Conservation (phyloP, 2,113 vertebrate species). For the Gulo gulo region DNA sequence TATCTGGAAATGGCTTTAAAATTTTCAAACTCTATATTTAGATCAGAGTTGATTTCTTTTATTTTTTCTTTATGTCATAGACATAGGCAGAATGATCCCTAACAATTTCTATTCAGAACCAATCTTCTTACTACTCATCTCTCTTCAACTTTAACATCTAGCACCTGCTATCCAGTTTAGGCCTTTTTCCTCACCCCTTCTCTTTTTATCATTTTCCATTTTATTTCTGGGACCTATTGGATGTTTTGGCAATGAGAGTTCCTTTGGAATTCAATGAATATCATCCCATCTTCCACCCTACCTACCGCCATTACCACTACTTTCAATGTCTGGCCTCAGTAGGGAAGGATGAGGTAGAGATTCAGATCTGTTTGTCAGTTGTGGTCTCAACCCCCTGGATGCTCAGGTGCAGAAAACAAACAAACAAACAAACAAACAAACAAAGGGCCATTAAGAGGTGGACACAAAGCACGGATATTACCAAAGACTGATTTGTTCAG, state of each 20-base stretch:
- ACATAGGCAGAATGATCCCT: not conserved
- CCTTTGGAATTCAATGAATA: not conserved
- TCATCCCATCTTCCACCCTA: not conserved
- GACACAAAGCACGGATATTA: not conserved
- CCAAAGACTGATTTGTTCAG: not conserved
- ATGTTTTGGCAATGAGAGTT: not conserved
- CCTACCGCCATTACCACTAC: not conserved
- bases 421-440: no score
- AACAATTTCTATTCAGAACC: not conserved
- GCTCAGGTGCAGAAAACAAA: not conserved
- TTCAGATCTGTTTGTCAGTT: not conserved
- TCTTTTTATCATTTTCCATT: not conserved
- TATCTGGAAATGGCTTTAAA: slow-evolving; percentile 13
- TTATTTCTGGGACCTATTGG: not conserved
- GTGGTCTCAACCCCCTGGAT: not conserved
- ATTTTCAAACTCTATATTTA: not conserved
- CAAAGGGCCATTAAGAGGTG: not conserved
- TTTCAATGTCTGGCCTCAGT: not conserved
- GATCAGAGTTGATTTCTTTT: not conserved
- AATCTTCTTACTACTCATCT: not conserved
- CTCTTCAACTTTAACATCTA: not conserved
- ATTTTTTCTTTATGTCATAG: not conserved
- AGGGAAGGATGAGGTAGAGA: not conserved
- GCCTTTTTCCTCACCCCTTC: not conserved
- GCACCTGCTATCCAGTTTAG: not conserved